Evolutionary conservation across 2,888 invertebrate species (phyloP).

Genomic region (Papilio gigon): DNA sequence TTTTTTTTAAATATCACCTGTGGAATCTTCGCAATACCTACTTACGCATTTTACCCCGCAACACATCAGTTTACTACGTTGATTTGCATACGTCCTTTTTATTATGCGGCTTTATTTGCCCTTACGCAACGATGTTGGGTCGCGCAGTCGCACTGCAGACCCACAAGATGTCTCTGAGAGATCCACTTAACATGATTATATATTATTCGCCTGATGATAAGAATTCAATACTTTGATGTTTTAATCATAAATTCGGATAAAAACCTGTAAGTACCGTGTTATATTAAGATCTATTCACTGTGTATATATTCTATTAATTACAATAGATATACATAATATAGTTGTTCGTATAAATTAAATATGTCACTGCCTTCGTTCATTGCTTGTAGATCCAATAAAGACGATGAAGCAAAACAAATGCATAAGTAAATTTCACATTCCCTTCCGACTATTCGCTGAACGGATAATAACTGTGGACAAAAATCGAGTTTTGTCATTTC

Average conservation of each 20-base stretch:
- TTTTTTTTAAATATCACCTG: background rate
- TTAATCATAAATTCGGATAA: background rate
- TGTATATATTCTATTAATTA: background rate
- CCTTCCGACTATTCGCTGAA: constrained; percentile 8
- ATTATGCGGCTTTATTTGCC: constrained; percentile 27
- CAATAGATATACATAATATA: background rate
- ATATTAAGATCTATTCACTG: background rate
- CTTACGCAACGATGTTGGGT: constrained; percentile 12
- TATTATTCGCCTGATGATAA: background rate
- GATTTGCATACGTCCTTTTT: constrained; percentile 36
- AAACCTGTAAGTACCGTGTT: background rate
- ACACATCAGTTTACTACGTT: constrained; percentile 23
- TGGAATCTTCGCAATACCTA: constrained; percentile 19
- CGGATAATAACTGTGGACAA: constrained; percentile 6
- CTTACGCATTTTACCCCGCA: constrained; percentile 19
- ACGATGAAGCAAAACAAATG: constrained; percentile 28
- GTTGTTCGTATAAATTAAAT: background rate
- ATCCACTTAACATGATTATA: background rate
- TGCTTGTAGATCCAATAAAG: constrained; percentile 30
- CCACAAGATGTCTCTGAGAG: constrained; percentile 3
- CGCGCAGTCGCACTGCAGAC: constrained; percentile 18
- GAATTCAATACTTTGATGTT: background rate
- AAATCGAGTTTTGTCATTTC: constrained; percentile 1
- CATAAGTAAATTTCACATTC: constrained; percentile 26
- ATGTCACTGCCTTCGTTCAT: background rate